phyloP scores from a whole-genome alignment of 2,797 vertebrate genomes.

The Poeciliopsis presidionis region DNA sequence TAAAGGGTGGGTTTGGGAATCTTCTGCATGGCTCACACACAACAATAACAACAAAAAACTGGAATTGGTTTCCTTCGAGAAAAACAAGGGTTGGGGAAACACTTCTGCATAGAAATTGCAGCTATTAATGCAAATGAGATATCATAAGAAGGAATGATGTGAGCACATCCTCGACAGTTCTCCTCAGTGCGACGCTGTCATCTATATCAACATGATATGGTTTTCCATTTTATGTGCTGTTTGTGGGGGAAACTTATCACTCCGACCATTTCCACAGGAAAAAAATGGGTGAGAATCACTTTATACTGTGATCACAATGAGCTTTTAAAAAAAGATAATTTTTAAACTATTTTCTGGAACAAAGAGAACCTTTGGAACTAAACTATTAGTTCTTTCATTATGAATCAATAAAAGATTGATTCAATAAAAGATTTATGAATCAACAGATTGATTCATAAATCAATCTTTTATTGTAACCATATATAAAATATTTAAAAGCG shows the following conservation, averaged over 20 bases:
- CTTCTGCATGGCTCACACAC: constrained; percentile 7
- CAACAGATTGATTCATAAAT: not conserved
- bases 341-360: not conserved
- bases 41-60: not conserved
- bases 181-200: not conserved
- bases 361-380: not conserved
- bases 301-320: not conserved
- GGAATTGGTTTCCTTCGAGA: not conserved
- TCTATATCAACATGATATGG: constrained; percentile 1
- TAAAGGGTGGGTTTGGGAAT: not conserved
- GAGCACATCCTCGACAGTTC: constrained; percentile 1
- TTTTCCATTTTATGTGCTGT: constrained; percentile 13
- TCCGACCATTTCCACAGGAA: not conserved
- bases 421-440: too few relatives aligned
- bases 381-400: not conserved
- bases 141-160: constrained; percentile 10
- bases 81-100: not conserved
- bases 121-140: constrained; percentile 31
- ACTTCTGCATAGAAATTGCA: constrained; percentile 23
- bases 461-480: not conserved
- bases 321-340: not conserved
- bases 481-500: not conserved
- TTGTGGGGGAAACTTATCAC: not conserved
- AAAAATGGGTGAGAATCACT: not conserved
- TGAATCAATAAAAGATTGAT: too few relatives aligned